Percentiles rank a stretch among this genome's conserved stretches.
phyloP scores from a whole-genome alignment of 2,888 invertebrate genomes.

The Gibbula magus region DNA sequence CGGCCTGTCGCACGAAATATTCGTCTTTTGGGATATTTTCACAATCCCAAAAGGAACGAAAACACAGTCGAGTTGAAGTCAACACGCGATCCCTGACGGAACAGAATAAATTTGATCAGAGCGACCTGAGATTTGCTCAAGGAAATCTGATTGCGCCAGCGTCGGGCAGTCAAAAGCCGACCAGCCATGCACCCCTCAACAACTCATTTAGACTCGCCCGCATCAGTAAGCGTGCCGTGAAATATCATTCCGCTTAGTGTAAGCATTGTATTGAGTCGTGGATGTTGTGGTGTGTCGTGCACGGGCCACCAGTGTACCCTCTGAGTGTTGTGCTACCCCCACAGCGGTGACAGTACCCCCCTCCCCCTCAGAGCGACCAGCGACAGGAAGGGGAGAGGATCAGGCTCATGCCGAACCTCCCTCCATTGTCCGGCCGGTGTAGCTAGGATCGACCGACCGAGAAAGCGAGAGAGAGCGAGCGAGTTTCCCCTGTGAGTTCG shows the following conservation, averaged over 20 bases:
- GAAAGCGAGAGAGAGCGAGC: constrained; percentile 1
- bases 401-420: neutral
- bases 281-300: constrained; percentile 9
- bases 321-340: neutral
- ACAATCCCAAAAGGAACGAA: constrained; percentile 17
- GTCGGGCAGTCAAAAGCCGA: neutral
- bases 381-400: constrained; percentile 12
- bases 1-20: neutral
- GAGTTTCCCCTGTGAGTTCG: neutral
- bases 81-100: constrained; percentile 18
- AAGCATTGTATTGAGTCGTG: constrained; percentile 15
- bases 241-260: constrained; percentile 48
- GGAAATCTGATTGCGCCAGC: constrained; percentile 23
- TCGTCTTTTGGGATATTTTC: constrained; percentile 10
- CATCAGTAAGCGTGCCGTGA: constrained; percentile 51
- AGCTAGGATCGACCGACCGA: neutral
- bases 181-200: constrained; percentile 7
- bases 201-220: constrained; percentile 45
- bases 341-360: constrained; percentile 11
- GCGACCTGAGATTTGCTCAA: constrained; percentile 20
- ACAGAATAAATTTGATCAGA: constrained; percentile 23
- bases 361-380: neutral
- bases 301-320: constrained; percentile 2
- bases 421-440: constrained; percentile 22
- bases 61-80: constrained; percentile 18